A percentile compares a stretch with the other conserved stretches of the same genome.
Conservation (phyloP, 2,113 vertebrate genomes). For the Buteo buteo region DNA sequence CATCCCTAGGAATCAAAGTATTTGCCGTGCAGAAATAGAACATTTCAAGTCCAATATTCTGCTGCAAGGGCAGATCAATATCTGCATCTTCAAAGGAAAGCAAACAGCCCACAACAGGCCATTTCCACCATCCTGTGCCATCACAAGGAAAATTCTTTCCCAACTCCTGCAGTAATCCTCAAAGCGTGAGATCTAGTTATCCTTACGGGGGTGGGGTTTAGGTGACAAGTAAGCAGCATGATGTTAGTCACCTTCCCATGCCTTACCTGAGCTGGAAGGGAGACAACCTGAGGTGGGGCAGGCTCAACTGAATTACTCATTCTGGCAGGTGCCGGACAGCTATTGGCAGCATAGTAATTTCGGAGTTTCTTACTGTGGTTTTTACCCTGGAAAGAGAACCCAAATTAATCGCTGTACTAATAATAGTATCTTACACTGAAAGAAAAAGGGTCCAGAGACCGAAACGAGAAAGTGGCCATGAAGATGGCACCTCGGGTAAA, state of each 20-base stretch:
- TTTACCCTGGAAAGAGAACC: slow-evolving; percentile 84
- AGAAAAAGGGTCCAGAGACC: background rate
- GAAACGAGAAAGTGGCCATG: background rate
- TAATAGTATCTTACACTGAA: background rate
- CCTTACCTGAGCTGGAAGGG: slow-evolving; percentile 85
- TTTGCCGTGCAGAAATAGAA: slow-evolving; percentile 14
- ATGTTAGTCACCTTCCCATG: background rate
- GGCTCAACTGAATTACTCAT: slow-evolving; percentile 82
- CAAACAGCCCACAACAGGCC: background rate
- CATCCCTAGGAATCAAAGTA: background rate
- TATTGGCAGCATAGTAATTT: slow-evolving; percentile 95
- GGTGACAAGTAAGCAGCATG: background rate
- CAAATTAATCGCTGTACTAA: background rate
- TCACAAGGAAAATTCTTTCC: background rate
- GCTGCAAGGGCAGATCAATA: background rate
- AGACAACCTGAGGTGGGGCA: slow-evolving; percentile 72
- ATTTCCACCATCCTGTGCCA: background rate
- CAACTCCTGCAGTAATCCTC: background rate
- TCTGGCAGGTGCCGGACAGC: slow-evolving; percentile 88
- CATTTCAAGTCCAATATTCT: background rate
- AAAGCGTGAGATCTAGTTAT: background rate
- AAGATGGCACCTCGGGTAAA: background rate
- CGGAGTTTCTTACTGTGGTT: slow-evolving; percentile 97
- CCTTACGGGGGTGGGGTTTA: background rate
- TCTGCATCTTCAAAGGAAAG: slow-evolving; percentile 9